Evolutionary conservation across 2,888 invertebrate genomes (phyloP).

Genomic region (Drosophila subquinaria): DNA sequence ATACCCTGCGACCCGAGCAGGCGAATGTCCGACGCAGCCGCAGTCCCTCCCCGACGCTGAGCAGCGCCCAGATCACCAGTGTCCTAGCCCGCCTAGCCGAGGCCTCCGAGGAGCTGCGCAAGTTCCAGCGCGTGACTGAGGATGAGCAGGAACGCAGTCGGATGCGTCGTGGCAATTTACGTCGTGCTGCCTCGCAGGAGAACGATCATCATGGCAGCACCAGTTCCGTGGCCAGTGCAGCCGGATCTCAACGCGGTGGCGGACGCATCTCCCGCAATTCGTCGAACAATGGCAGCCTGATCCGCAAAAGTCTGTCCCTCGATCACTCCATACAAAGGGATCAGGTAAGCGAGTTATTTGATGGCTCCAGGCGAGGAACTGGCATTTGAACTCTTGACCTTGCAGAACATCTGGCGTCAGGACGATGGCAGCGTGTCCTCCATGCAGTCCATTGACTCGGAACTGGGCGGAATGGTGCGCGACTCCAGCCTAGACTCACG

Average conservation of each 20-base stretch:
- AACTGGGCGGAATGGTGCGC: conserved; percentile 89
- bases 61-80: conserved; percentile 81
- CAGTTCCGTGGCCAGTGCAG: conserved; percentile 81
- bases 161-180: conserved; percentile 84
- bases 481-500: conserved; percentile 88
- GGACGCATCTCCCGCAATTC: conserved; percentile 82
- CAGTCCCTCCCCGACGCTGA: conserved; percentile 83
- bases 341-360: conserved; percentile 72
- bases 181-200: conserved; percentile 88
- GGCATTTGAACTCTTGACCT: not conserved
- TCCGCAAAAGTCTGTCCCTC: conserved; percentile 90
- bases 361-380: no score
- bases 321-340: conserved; percentile 88
- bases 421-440: conserved; percentile 94
- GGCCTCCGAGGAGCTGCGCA: conserved; percentile 90
- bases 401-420: conserved; percentile 92
- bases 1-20: conserved; percentile 81
- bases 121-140: conserved; percentile 86
- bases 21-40: conserved; percentile 72
- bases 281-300: conserved; percentile 87
- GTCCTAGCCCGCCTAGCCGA: conserved; percentile 88
- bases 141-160: conserved; percentile 87
- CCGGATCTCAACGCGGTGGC: conserved; percentile 84
- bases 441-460: conserved; percentile 91
- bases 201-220: conserved; percentile 87